Evolutionary conservation across 2,888 invertebrate genomes (phyloP).

Genomic region (Stratiomys singularior): DNA sequence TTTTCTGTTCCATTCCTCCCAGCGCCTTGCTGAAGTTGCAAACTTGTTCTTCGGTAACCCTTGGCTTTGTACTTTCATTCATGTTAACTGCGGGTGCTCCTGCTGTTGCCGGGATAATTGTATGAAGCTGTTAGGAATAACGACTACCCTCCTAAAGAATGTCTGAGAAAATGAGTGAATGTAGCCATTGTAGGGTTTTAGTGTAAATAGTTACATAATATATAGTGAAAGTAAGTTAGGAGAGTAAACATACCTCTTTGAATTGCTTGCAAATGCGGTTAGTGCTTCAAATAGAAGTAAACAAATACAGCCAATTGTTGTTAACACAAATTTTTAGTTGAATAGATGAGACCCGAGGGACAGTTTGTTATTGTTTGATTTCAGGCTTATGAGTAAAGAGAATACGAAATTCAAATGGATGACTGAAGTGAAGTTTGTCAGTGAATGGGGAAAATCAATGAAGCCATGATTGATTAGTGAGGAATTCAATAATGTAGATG

Average conservation of each 20-base stretch:
- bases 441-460: not conserved
- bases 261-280: not conserved
- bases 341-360: too few relatives aligned
- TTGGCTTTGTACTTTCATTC: not conserved
- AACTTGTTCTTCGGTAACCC: slow-evolving; percentile 26
- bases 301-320: too few relatives aligned
- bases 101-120: too few relatives aligned
- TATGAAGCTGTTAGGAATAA: too few relatives aligned
- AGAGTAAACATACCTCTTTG: not conserved
- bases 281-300: too few relatives aligned
- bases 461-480: not conserved
- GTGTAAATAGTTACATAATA: too few relatives aligned
- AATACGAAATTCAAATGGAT: not conserved
- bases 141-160: too few relatives aligned
- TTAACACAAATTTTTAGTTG: too few relatives aligned
- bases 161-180: too few relatives aligned
- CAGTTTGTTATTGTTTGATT: not conserved
- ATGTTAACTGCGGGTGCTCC: not conserved
- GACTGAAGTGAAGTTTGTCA: not conserved
- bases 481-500: too few relatives aligned
- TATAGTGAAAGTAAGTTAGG: too few relatives aligned
- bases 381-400: not conserved
- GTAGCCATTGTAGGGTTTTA: too few relatives aligned
- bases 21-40: slow-evolving; percentile 31
- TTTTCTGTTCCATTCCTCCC: slow-evolving; percentile 42